These are phyloP conservation scores for Parapsyche elsis DNA, from an alignment of 1,140 invertebrate genomes.

Conservation along the genomic window DNA sequence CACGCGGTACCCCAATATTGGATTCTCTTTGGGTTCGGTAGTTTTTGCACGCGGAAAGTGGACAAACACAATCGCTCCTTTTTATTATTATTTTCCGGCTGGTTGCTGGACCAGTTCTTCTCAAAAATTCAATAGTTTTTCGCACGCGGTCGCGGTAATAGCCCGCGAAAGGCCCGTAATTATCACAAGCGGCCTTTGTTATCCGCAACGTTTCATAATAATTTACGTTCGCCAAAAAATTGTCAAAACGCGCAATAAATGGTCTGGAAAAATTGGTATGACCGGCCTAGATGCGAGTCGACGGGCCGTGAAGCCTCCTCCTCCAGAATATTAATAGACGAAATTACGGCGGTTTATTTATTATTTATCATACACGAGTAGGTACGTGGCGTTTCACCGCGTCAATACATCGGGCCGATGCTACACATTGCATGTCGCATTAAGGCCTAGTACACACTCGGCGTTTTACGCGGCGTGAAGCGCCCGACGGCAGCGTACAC, in stretches of 20 bases:
- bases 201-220: neutral
- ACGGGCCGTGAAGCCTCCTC: neutral
- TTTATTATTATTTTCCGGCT: too few species aligned
- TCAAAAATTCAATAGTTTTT: too few species aligned
- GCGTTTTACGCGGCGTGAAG: too few species aligned
- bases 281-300: neutral
- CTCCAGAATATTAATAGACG: slow-evolving; percentile 5
- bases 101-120: too few species aligned
- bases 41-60: too few species aligned
- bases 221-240: neutral
- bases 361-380: slow-evolving; percentile 5
- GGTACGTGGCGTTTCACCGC: neutral
- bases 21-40: too few species aligned
- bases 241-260: neutral
- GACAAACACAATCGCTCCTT: too few species aligned
- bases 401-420: neutral
- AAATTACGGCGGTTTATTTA: slow-evolving; percentile 3
- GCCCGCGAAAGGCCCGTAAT: neutral
- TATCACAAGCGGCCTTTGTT: neutral
- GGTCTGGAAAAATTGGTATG: slow-evolving; percentile 20
- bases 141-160: too few species aligned
- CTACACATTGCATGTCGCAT: slow-evolving; percentile 19
- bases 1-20: too few species aligned
- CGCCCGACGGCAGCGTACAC: too few species aligned
- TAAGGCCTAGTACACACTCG: too few species aligned